phyloP scores from a whole-genome alignment of 2,113 vertebrate genomes.

The Trinectes maculatus region DNA sequence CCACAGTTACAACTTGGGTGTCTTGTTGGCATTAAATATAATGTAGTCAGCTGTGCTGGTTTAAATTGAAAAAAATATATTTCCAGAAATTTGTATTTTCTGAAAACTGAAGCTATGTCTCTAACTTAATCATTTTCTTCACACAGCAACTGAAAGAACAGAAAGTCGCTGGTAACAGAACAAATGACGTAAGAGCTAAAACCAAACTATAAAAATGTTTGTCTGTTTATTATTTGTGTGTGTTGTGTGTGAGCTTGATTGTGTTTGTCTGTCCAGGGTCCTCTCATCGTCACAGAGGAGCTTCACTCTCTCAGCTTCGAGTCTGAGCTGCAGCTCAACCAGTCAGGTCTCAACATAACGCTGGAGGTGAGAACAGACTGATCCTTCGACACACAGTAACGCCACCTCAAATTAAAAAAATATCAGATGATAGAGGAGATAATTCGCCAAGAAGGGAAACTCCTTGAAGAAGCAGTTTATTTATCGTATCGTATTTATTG shows the following conservation, averaged over 20 bases:
- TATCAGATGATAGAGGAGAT: background rate
- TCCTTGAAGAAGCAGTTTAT: too few species aligned
- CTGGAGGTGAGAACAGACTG: conserved; percentile 86
- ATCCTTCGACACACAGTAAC: too few species aligned
- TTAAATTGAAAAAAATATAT: too few species aligned
- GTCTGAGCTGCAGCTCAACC: conserved; percentile 90
- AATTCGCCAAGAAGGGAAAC: too few species aligned
- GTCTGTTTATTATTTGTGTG: background rate
- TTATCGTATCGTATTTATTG: too few species aligned
- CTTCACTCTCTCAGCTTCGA: conserved; percentile 97
- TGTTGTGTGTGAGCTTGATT: background rate
- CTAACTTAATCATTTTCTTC: background rate
- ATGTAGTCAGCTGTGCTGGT: too few species aligned
- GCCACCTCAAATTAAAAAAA: background rate
- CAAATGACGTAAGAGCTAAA: conserved; percentile 87
- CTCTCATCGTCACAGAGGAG: conserved; percentile 97
- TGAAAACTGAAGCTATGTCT: too few species aligned
- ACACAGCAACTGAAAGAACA: conserved; percentile 97
- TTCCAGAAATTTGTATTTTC: too few species aligned
- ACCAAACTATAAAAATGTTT: too few species aligned
- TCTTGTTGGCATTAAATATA: background rate
- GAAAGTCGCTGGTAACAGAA: conserved; percentile 90
- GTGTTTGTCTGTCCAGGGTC: conserved; percentile 81
- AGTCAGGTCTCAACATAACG: conserved; percentile 88
- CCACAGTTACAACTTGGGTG: background rate